Percentiles rank a stretch among this genome's conserved stretches.
These are phyloP conservation scores for Heliconius hewitsoni DNA, from an alignment of 1,140 invertebrate genomes.

Conservation along the genomic window DNA sequence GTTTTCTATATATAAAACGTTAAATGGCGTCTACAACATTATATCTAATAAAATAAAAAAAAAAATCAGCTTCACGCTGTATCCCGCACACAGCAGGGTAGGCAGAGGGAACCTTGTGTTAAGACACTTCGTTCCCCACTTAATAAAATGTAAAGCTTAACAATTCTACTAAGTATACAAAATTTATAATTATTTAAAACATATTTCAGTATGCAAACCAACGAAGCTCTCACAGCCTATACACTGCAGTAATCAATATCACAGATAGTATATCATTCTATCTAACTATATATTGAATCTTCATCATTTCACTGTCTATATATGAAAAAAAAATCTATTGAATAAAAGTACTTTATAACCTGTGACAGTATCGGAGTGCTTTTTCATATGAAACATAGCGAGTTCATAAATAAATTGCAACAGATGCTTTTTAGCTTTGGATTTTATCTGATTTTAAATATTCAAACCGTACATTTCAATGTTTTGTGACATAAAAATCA, in stretches of 20 bases:
- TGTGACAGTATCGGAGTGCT: constrained; percentile 3
- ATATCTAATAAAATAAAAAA: too few relatives aligned
- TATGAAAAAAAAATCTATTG: constrained; percentile 1
- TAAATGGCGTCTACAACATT: not conserved
- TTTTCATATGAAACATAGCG: not conserved
- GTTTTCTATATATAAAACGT: too few relatives aligned
- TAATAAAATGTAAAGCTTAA: not conserved
- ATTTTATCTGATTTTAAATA: constrained; percentile 12
- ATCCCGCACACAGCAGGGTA: too few relatives aligned
- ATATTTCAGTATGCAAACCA: not conserved
- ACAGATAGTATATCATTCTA: constrained; percentile 1
- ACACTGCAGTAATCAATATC: constrained; percentile 3
- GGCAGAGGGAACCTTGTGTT: too few relatives aligned
- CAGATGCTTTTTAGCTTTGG: not conserved
- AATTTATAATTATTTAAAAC: not conserved
- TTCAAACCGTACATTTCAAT: not conserved
- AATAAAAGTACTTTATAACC: constrained; percentile 1
- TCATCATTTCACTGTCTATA: constrained; percentile 1
- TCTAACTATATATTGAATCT: constrained; percentile 4
- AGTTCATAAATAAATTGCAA: constrained; percentile 1
- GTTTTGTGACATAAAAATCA: not conserved
- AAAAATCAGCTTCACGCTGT: too few relatives aligned
- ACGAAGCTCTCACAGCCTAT: not conserved
- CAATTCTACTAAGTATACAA: not conserved
- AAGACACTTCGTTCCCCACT: too few relatives aligned